Percentiles rank a stretch among this genome's conserved stretches.
phyloP scores from a whole-genome alignment of 2,797 vertebrate species.

The Vireo griseus region DNA sequence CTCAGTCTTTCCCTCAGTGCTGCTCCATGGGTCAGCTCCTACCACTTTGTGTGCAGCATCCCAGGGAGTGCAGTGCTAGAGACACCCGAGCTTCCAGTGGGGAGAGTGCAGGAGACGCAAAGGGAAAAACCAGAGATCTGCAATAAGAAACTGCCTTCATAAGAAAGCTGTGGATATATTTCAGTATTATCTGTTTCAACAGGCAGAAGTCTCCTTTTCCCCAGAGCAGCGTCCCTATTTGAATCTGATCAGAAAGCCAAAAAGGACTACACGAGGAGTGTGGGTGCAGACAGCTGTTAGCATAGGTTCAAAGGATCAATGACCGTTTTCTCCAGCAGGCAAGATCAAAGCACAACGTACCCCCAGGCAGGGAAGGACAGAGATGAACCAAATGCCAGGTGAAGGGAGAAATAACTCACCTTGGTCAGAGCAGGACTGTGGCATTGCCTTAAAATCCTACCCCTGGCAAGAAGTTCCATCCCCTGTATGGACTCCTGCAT shows the following conservation, averaged over 20 bases:
- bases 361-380: background rate
- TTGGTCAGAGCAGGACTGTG: background rate
- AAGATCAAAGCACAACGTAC: background rate
- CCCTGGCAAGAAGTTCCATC: background rate
- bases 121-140: background rate
- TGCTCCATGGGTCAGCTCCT: background rate
- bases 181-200: background rate
- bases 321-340: background rate
- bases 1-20: background rate
- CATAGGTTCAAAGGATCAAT: background rate
- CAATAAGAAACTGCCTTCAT: background rate
- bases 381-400: accelerated
- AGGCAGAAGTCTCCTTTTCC: background rate
- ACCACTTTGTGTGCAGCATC: background rate
- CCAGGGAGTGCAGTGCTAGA: accelerated
- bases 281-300: background rate
- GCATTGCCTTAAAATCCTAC: background rate
- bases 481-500: accelerated
- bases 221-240: background rate
- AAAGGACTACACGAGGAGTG: background rate
- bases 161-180: background rate
- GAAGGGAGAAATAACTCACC: background rate
- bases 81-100: background rate
- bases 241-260: background rate
- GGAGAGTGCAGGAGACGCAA: background rate